Evolutionary conservation across 2,888 invertebrate genomes (phyloP).

Genomic region (Drosophila mercatorum): DNA sequence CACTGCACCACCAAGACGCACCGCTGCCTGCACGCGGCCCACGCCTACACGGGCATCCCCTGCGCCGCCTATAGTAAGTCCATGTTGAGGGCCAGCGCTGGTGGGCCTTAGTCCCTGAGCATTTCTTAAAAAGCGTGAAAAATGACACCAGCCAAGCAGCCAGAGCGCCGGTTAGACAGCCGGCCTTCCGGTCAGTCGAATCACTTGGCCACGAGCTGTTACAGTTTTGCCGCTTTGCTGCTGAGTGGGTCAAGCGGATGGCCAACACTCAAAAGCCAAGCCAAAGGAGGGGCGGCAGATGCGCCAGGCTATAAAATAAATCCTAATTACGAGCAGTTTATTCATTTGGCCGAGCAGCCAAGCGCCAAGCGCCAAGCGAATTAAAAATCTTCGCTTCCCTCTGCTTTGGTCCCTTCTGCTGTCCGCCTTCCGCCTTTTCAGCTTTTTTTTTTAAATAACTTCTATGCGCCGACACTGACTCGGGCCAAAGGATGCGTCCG

Average conservation of each 20-base stretch:
- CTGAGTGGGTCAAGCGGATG: slow-evolving; percentile 68
- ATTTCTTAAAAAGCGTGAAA: slow-evolving; percentile 64
- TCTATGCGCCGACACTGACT: slow-evolving; percentile 20
- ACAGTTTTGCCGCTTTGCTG: slow-evolving; percentile 43
- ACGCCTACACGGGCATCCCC: slow-evolving; percentile 93
- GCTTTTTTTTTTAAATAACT: slow-evolving; percentile 58
- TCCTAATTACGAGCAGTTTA: slow-evolving; percentile 81
- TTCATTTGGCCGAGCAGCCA: slow-evolving; percentile 59
- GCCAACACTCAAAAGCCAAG: slow-evolving; percentile 48
- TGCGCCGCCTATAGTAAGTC: slow-evolving; percentile 94
- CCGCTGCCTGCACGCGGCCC: slow-evolving; percentile 95
- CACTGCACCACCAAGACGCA: slow-evolving; percentile 95
- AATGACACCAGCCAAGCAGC: slow-evolving; percentile 57
- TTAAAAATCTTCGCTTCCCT: slow-evolving; percentile 58
- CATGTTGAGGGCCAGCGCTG: neutral
- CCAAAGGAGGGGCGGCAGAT: slow-evolving; percentile 39
- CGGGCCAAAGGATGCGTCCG: slow-evolving; percentile 59
- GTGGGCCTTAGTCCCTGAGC: slow-evolving; percentile 32
- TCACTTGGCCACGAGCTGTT: slow-evolving; percentile 53
- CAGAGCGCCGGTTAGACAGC: neutral
- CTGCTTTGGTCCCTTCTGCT: slow-evolving; percentile 15
- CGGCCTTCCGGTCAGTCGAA: slow-evolving; percentile 11
- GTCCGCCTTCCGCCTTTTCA: slow-evolving; percentile 43
- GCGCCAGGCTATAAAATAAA: slow-evolving; percentile 74
- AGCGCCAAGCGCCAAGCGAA: slow-evolving; percentile 43